A percentile compares a stretch with the other conserved stretches of the same genome.
These are phyloP conservation scores for Lamprotornis superbus DNA, from an alignment of 2,113 vertebrate species.

Conservation along the genomic window DNA sequence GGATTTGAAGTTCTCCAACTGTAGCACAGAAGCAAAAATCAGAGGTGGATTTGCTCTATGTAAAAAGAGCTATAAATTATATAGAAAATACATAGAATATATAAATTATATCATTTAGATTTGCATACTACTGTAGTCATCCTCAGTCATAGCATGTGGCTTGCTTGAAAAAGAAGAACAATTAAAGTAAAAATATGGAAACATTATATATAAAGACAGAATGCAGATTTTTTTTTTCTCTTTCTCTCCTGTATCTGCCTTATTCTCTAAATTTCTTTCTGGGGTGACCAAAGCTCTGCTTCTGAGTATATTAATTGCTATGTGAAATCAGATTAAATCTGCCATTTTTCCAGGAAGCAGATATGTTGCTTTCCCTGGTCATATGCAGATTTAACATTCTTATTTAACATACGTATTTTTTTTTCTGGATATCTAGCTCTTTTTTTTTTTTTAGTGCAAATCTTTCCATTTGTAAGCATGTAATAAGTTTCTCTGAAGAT, in stretches of 20 bases:
- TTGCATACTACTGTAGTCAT: not conserved
- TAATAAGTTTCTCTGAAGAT: not conserved
- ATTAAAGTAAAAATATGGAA: not conserved
- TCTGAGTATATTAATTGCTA: not conserved
- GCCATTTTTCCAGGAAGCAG: not conserved
- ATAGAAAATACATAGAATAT: not conserved
- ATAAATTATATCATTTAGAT: not conserved
- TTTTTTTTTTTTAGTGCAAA: not conserved
- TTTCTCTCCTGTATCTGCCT: not conserved
- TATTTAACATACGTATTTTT: not conserved
- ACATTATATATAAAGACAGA: not conserved
- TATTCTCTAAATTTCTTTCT: not conserved
- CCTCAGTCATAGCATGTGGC: not conserved
- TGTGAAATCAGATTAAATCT: not conserved
- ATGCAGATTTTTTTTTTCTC: not conserved
- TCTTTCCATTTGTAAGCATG: not conserved
- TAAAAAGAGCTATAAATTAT: not conserved
- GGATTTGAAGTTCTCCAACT: not conserved
- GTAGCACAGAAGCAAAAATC: not conserved
- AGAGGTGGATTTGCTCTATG: not conserved
- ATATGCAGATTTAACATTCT: not conserved
- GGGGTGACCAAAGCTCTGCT: rapidly evolving
- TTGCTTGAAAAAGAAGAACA: not conserved
- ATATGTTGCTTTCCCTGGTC: not conserved
- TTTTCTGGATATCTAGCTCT: not conserved